phyloP scores from a whole-genome alignment of 2,888 invertebrate species.

The Torymus tubicola region DNA sequence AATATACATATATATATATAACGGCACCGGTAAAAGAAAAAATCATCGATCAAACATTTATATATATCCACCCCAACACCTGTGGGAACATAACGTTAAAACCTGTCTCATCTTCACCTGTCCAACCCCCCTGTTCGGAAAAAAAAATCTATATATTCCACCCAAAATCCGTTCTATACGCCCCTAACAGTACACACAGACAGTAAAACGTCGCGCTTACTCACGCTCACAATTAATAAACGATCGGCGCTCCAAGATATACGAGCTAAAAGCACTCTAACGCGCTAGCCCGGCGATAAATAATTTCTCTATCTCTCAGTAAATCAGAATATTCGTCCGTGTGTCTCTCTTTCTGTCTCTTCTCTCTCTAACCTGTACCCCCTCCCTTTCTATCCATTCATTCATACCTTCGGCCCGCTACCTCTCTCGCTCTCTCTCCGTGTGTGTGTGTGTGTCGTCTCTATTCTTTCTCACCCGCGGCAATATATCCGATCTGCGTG shows the following conservation, averaged over 20 bases:
- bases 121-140: too few species aligned
- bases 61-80: too few species aligned
- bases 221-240: constrained; percentile 16
- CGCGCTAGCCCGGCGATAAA: constrained; percentile 17
- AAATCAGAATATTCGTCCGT: constrained; percentile 49
- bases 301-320: constrained; percentile 46
- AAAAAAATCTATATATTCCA: background rate
- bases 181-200: background rate
- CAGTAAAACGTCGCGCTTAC: background rate
- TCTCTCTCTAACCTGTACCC: constrained; percentile 20
- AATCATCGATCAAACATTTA: too few species aligned
- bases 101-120: too few species aligned
- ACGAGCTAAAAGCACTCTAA: constrained; percentile 26
- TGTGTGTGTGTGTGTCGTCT: constrained; percentile 49
- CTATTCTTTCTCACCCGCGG: constrained; percentile 61
- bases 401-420: background rate
- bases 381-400: too few species aligned
- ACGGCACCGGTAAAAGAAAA: too few species aligned
- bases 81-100: too few species aligned
- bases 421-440: constrained; percentile 62
- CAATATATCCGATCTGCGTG: constrained; percentile 71
- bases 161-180: background rate
- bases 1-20: too few species aligned
- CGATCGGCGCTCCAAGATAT: background rate
- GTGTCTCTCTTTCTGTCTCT: constrained; percentile 21